Base-by-base conservation (phyloP, 1,140 invertebrate genomes). In the Lordiphosa stackelbergi region DNA sequence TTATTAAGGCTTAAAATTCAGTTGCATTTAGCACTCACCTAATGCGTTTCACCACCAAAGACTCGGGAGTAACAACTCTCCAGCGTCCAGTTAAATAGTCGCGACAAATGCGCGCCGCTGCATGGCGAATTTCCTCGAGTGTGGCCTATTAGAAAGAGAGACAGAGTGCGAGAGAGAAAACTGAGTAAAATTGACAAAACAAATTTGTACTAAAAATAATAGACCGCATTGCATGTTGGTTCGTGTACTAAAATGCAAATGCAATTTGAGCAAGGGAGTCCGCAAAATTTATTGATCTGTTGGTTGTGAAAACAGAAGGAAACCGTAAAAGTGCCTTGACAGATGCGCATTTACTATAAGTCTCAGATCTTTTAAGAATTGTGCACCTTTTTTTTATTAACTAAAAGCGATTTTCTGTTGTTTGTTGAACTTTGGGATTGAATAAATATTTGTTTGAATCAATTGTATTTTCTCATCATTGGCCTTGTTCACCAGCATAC, bases 11-110 rank as follows among this genome's bases (percentile, higher is more conserved):
- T 31, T 34, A 43, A 13, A 19, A 46, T 19, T n/a, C 36, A 48
- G 8, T 53, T 28, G 9, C 10, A 13, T 19, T 11, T 11, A 31
- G 12, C 6, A 71, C 89, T 87, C 79, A 95, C 95, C 94, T 95
- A 72, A 96, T 93, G 46, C 94, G 91, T 79, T 93, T 94, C 40
- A 96, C 92, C 31, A 92, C 90, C 64, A 96, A 92, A 24, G 94
- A 93, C 19, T 92, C 88, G 0, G 93, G 88, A 5, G 91, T 92
- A 7, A 95, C 93, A 10, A 90, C 91, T 83, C 95, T 95, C 95
- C 95, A 97, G 2, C 93, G 92, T 5, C 95, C 95, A 68, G 94
- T 92, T 31, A 97, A 90, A 87, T 95, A 96, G 88, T 96, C 94
- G 63, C 94, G 91, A 88, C 95, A 96, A 73, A 97, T 95, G 68